Evolutionary conservation across 1,140 invertebrate genomes (phyloP).

Genomic region (Dermatophagoides farinae): DNA sequence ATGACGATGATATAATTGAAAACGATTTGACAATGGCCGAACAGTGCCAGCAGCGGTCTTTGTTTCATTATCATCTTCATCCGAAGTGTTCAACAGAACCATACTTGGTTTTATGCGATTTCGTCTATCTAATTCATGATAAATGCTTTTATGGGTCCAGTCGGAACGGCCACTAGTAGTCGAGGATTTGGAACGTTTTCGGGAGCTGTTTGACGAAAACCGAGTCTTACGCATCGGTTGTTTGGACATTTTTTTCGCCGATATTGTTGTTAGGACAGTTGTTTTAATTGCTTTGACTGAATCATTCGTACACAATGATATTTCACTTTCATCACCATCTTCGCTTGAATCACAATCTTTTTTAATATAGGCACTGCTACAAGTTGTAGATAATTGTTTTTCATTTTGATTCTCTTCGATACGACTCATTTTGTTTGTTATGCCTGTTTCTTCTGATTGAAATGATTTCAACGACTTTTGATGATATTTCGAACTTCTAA

Average conservation of each 20-base stretch:
- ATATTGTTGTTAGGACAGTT: not conserved
- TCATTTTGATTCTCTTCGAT: not conserved
- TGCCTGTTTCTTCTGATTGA: not conserved
- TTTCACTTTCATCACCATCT: constrained; percentile 11
- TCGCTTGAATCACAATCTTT: not conserved
- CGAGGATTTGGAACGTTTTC: not conserved
- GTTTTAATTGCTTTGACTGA: not conserved
- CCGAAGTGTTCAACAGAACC: not conserved
- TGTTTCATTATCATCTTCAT: not conserved
- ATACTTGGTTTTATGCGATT: not conserved
- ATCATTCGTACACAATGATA: constrained; percentile 8
- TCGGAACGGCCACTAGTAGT: not conserved
- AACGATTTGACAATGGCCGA: constrained; percentile 8
- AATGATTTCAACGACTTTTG: not conserved
- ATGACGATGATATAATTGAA: constrained; percentile 14
- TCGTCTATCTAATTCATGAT: not conserved
- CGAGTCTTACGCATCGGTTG: not conserved
- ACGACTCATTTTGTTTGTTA: not conserved
- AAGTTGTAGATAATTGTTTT: not conserved
- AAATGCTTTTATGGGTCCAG: not conserved
- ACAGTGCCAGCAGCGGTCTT: not conserved
- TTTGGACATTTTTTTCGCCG: not conserved
- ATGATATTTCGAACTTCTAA: not conserved
- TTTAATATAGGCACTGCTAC: not conserved
- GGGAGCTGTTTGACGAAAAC: not conserved